A percentile compares a stretch with the other conserved stretches of the same genome.
Evolutionary conservation across 2,888 invertebrate species (phyloP).

Genomic region (Caenorhabditis angaria): DNA sequence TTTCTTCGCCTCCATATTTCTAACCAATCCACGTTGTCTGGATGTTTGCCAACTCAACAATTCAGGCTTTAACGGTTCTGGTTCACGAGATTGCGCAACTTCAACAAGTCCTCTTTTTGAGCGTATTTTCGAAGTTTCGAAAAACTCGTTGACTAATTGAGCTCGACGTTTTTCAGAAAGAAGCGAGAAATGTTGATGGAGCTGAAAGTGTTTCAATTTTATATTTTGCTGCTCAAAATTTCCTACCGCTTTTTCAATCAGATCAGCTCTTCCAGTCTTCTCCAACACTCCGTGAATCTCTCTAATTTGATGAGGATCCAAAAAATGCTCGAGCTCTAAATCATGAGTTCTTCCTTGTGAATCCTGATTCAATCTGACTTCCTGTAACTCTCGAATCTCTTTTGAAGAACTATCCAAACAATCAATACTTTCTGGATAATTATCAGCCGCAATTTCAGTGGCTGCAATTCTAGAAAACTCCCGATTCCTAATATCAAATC

Average conservation of each 20-base stretch:
- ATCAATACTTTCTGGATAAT: conserved; percentile 23
- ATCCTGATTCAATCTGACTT: conserved; percentile 15
- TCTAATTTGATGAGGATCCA: conserved; percentile 36
- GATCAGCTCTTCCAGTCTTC: conserved; percentile 30
- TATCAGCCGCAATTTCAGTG: conserved; percentile 13
- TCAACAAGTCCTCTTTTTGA: neutral
- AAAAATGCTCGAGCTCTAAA: conserved; percentile 10
- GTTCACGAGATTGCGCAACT: conserved; percentile 26
- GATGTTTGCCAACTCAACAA: conserved; percentile 42
- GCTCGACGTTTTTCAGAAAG: conserved; percentile 32
- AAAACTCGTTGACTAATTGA: conserved; percentile 44
- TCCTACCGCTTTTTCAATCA: conserved; percentile 43
- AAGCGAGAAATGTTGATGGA: conserved; percentile 39
- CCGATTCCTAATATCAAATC: conserved; percentile 5
- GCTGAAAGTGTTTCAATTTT: conserved; percentile 9
- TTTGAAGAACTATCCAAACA: conserved; percentile 20
- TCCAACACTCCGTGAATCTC: conserved; percentile 34
- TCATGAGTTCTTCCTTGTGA: neutral
- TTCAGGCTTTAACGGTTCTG: conserved; percentile 24
- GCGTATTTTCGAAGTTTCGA: conserved; percentile 27
- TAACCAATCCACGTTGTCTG: conserved; percentile 17
- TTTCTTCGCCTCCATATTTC: conserved; percentile 13
- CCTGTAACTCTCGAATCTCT: too few species aligned
- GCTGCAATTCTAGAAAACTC: conserved; percentile 31
- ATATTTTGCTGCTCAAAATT: neutral